A percentile compares a stretch with the other conserved stretches of the same genome.
Conservation (phyloP, 2,888 invertebrate genomes). For the Anagyrus pseudococci region DNA sequence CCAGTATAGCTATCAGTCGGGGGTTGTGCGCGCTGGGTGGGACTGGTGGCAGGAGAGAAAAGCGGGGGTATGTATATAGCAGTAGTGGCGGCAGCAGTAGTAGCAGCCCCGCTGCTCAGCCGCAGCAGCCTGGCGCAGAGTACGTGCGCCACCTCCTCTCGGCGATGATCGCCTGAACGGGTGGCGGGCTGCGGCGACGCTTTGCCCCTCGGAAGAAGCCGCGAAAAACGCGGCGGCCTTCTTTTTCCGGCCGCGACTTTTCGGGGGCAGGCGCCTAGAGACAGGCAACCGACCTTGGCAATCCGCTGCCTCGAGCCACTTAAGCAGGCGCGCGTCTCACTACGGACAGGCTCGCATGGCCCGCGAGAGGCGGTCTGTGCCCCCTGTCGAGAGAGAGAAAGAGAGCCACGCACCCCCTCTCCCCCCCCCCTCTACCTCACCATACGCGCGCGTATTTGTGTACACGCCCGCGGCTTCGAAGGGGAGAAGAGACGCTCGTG, state of each 20-base stretch:
- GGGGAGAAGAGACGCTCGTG: too few species aligned
- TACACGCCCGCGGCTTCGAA: too few species aligned
- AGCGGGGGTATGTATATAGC: too few species aligned
- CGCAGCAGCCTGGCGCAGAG: too few species aligned
- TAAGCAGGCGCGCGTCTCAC: conserved; percentile 58
- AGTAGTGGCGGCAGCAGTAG: too few species aligned
- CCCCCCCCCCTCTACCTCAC: background rate
- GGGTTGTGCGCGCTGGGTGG: too few species aligned
- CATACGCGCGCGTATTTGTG: conserved; percentile 20
- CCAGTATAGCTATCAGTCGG: too few species aligned
- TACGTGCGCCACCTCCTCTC: conserved; percentile 37
- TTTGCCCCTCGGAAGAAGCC: conserved; percentile 57
- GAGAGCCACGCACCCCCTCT: too few species aligned
- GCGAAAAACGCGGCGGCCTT: conserved; percentile 52
- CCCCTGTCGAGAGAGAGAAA: too few species aligned
- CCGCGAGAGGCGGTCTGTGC: conserved; percentile 50
- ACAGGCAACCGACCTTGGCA: conserved; percentile 44
- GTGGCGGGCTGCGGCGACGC: conserved; percentile 61
- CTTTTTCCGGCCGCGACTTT: conserved; percentile 52
- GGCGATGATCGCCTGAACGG: conserved; percentile 49
- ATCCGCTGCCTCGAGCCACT: conserved; percentile 47
- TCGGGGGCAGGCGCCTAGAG: conserved; percentile 46
- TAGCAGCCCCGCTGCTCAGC: too few species aligned
- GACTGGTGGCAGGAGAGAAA: too few species aligned
- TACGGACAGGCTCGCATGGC: conserved; percentile 55